Conservation (phyloP, 2,888 invertebrate species). For the Gibbula magus region DNA sequence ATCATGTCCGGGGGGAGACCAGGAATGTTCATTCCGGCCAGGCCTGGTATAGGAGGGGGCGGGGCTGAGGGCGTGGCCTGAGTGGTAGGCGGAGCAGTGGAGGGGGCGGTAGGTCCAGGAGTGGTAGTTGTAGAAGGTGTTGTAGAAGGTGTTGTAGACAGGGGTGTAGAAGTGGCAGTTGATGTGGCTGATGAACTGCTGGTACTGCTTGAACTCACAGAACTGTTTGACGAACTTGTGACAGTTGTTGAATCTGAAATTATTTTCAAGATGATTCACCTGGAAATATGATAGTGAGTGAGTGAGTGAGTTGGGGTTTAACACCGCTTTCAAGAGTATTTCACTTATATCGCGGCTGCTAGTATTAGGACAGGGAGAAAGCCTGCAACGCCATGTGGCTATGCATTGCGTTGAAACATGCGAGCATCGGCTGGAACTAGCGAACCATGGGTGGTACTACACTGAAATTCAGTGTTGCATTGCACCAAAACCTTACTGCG, state of each 20-base stretch:
- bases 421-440: too few relatives aligned
- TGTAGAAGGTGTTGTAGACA: slow-evolving; percentile 18
- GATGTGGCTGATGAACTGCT: background rate
- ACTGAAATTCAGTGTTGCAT: too few relatives aligned
- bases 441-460: too few relatives aligned
- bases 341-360: too few relatives aligned
- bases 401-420: too few relatives aligned
- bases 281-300: too few relatives aligned
- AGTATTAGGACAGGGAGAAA: too few relatives aligned
- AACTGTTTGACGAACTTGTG: background rate
- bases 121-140: slow-evolving; percentile 33
- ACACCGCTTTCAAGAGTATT: too few relatives aligned
- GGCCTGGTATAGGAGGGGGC: slow-evolving; percentile 21
- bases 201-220: background rate
- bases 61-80: slow-evolving; percentile 14
- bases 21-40: slow-evolving; percentile 33
- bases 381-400: too few relatives aligned
- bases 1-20: slow-evolving; percentile 39
- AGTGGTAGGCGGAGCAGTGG: slow-evolving; percentile 7
- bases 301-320: too few relatives aligned
- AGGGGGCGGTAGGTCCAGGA: slow-evolving; percentile 31
- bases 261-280: background rate
- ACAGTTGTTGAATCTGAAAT: background rate
- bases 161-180: background rate
- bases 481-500: too few relatives aligned